Evolutionary conservation across 2,797 vertebrate species (phyloP).

Genomic region (Gymnoscopelus braueri): DNA sequence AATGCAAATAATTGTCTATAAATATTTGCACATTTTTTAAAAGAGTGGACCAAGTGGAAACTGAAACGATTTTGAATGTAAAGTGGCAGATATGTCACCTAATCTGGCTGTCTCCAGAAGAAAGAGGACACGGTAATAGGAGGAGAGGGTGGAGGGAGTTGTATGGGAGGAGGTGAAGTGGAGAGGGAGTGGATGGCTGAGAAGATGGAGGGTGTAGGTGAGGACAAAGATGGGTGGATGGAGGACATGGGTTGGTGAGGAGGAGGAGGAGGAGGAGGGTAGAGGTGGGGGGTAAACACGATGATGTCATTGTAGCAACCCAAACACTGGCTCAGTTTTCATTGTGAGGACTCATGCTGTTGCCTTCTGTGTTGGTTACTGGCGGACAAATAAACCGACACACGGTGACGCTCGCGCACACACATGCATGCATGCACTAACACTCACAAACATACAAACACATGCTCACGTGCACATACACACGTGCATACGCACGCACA

Average conservation of each 20-base stretch:
- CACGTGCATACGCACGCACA: not conserved
- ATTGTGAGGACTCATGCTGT: conserved; percentile 52
- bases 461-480: not conserved
- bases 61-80: no score
- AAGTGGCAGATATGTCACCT: no score
- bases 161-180: conserved; percentile 13
- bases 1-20: no score
- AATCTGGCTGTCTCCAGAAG: no score
- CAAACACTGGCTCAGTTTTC: conserved; percentile 69
- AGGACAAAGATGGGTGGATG: not conserved
- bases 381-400: conserved; percentile 37
- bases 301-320: conserved; percentile 75
- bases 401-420: conserved; percentile 20
- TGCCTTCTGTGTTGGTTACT: conserved; percentile 70
- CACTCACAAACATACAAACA: not conserved
- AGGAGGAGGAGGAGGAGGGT: conserved; percentile 14
- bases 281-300: conserved; percentile 28
- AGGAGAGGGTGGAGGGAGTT: no score
- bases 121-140: no score
- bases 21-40: no score
- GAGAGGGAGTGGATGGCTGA: not conserved
- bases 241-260: not conserved
- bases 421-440: not conserved
- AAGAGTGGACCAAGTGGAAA: no score
- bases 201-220: not conserved